Evolutionary conservation across 2,113 vertebrate genomes (phyloP).

Genomic region (Oreochromis tanganicae): DNA sequence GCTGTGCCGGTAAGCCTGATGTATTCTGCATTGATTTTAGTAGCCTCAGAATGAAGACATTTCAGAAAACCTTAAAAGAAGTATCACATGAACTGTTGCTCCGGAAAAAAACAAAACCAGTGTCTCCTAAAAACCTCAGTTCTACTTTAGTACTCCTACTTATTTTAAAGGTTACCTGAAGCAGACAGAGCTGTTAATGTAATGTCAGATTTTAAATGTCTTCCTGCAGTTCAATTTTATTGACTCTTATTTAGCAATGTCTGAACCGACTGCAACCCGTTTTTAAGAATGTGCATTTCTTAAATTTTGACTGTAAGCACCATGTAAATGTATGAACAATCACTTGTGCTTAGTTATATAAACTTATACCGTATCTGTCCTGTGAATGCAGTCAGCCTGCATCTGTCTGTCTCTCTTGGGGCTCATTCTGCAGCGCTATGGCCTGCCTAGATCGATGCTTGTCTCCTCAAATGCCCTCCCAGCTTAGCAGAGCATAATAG

Average conservation of each 20-base stretch:
- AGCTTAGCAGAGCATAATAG: neutral
- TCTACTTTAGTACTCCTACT: neutral
- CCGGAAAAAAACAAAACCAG: neutral
- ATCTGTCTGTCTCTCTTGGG: neutral
- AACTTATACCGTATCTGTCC: neutral
- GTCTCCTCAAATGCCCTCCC: neutral
- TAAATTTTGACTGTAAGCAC: neutral
- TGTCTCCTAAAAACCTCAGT: neutral
- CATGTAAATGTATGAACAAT: neutral
- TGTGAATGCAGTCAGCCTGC: neutral
- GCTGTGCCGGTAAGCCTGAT: neutral
- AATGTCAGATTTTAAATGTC: neutral
- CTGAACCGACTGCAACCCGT: neutral
- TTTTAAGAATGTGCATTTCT: neutral
- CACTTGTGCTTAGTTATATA: neutral
- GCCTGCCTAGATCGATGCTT: neutral
- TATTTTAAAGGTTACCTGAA: neutral
- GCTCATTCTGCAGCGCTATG: neutral
- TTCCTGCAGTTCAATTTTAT: neutral
- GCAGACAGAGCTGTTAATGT: neutral
- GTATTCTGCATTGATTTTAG: neutral
- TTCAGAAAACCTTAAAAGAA: neutral
- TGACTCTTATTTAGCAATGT: neutral
- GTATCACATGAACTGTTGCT: neutral
- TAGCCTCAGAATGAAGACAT: neutral